Evolutionary conservation across 2,888 invertebrate species (phyloP).

Genomic region (Synergus itoensis): DNA sequence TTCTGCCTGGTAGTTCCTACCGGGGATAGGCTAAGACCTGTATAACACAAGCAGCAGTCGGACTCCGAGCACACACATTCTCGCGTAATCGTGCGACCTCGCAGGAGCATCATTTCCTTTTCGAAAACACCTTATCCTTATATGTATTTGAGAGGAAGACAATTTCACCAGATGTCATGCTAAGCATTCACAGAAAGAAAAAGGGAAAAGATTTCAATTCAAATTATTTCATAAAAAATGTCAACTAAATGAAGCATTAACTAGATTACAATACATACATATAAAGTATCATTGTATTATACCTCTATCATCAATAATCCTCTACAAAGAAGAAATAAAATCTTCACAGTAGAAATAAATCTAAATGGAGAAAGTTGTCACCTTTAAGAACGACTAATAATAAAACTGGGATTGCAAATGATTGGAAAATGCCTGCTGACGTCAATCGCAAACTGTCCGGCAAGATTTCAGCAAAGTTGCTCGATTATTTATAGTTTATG

Average conservation of each 20-base stretch:
- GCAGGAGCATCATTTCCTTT: constrained; percentile 55
- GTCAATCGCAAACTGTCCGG: neutral
- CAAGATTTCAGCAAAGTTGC: neutral
- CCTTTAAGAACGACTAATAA: neutral
- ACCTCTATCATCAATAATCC: neutral
- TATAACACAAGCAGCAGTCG: constrained; percentile 47
- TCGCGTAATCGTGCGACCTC: constrained; percentile 62
- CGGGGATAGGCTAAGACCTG: constrained; percentile 53
- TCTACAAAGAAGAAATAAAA: neutral
- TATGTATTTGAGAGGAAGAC: neutral
- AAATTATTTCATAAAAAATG: neutral
- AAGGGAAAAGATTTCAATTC: neutral
- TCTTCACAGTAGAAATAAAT: neutral
- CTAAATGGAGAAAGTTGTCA: neutral
- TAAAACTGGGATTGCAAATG: neutral
- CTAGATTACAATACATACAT: too few relatives aligned
- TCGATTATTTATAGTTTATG: neutral
- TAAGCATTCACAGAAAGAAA: neutral
- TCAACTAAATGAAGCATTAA: too few relatives aligned
- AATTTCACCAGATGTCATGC: neutral
- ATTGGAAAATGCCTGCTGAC: neutral
- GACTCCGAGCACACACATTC: constrained; percentile 58
- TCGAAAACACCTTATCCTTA: neutral
- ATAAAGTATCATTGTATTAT: neutral
- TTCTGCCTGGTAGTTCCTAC: constrained; percentile 48